Percentiles rank a stretch among this genome's conserved stretches.
Evolutionary conservation across 2,113 vertebrate genomes (phyloP).

Genomic region (Haplochromis burtoni): DNA sequence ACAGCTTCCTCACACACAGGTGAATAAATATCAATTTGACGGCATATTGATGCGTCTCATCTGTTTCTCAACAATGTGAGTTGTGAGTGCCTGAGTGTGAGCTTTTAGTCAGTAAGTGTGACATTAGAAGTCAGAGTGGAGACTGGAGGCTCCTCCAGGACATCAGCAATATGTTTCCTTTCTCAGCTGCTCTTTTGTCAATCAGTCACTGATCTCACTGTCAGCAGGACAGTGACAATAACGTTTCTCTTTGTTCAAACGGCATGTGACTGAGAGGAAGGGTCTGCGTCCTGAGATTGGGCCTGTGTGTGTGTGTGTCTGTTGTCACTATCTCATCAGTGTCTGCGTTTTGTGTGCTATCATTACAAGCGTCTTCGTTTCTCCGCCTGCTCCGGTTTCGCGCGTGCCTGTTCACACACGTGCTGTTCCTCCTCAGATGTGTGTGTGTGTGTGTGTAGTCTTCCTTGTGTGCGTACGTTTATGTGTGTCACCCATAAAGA

Average conservation of each 20-base stretch:
- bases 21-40: not conserved
- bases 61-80: not conserved
- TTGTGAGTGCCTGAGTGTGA: not conserved
- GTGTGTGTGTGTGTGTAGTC: not conserved
- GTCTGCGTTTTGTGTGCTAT: not conserved
- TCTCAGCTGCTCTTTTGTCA: constrained; percentile 46
- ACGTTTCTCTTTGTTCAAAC: constrained; percentile 48
- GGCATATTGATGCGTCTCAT: not conserved
- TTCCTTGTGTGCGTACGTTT: not conserved
- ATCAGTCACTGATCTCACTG: constrained; percentile 51
- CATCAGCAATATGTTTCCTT: constrained; percentile 54
- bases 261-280: constrained; percentile 63
- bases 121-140: not conserved
- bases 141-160: constrained; percentile 42
- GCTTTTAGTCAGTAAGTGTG: not conserved
- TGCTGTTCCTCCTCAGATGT: not conserved
- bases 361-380: not conserved
- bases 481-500: constrained; percentile 54
- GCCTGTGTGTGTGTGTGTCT: constrained; percentile 9
- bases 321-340: constrained; percentile 15
- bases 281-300: constrained; percentile 62
- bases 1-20: not conserved
- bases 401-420: not conserved
- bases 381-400: not conserved
- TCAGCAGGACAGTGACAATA: constrained; percentile 38